A percentile compares a stretch with the other conserved stretches of the same genome.
These are phyloP conservation scores for Globia sparganii DNA, from an alignment of 2,888 invertebrate genomes.

Conservation along the genomic window DNA sequence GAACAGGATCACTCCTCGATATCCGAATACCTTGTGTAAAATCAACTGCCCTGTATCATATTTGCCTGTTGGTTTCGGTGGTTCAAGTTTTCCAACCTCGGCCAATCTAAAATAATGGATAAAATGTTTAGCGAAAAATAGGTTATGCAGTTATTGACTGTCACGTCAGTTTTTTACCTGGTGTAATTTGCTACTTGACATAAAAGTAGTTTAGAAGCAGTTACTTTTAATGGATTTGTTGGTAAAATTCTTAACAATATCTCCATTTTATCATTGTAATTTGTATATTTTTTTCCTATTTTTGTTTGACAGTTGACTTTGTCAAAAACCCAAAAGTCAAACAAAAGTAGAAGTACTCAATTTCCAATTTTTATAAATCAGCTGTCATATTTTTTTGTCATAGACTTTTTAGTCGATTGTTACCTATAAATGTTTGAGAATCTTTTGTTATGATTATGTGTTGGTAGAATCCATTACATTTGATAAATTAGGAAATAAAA, in stretches of 20 bases:
- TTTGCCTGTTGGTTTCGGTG: slow-evolving; percentile 96
- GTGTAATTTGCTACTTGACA: slow-evolving; percentile 87
- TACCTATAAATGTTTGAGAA: not conserved
- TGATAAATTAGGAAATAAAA: too few relatives aligned
- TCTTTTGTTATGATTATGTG: not conserved
- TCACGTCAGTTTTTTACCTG: slow-evolving; percentile 75
- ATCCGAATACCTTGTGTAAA: slow-evolving; percentile 98
- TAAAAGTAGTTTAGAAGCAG: slow-evolving; percentile 83
- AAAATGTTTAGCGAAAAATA: slow-evolving; percentile 52
- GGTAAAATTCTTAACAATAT: slow-evolving; percentile 87
- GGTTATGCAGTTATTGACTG: slow-evolving; percentile 83
- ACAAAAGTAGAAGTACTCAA: slow-evolving; percentile 17
- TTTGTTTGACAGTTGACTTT: slow-evolving; percentile 79
- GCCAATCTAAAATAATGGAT: slow-evolving; percentile 92
- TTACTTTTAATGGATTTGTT: slow-evolving; percentile 80
- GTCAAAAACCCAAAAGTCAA: slow-evolving; percentile 24
- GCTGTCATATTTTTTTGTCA: not conserved
- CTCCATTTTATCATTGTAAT: slow-evolving; percentile 89
- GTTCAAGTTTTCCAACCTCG: slow-evolving; percentile 97
- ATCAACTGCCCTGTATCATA: slow-evolving; percentile 99
- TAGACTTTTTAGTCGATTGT: not conserved
- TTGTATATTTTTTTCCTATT: slow-evolving; percentile 79
- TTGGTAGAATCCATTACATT: not conserved
- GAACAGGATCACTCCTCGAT: slow-evolving; percentile 98
- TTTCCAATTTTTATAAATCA: not conserved